These are phyloP conservation scores for Rhipidura dahli DNA, from an alignment of 2,113 vertebrate genomes.

Conservation along the genomic window DNA sequence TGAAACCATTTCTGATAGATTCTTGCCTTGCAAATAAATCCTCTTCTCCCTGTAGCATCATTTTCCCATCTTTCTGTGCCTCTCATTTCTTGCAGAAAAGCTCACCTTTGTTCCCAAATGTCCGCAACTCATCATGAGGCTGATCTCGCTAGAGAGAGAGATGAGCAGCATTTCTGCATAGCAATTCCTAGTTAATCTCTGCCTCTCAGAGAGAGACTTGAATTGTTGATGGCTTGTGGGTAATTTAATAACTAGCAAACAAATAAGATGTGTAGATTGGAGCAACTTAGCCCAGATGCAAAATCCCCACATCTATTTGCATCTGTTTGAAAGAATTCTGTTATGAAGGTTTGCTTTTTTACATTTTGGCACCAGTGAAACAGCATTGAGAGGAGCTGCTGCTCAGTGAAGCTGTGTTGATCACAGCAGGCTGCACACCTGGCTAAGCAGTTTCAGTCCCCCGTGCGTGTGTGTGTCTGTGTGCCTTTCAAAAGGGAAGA, in stretches of 20 bases:
- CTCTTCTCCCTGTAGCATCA: neutral
- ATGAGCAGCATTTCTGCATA: conserved; percentile 40
- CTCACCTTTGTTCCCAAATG: conserved; percentile 55
- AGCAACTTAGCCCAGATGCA: conserved; percentile 56
- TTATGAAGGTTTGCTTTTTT: conserved; percentile 20
- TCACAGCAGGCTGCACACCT: conserved; percentile 64
- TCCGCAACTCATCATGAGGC: conserved; percentile 13
- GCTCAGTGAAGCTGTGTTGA: conserved; percentile 37
- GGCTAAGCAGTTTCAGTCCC: conserved; percentile 56
- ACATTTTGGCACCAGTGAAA: neutral
- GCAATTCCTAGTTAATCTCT: conserved; percentile 64
- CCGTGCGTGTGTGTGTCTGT: neutral
- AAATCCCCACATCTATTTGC: conserved; percentile 44
- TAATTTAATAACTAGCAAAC: conserved; percentile 67
- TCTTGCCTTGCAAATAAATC: conserved; percentile 20
- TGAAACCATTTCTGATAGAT: conserved; percentile 3
- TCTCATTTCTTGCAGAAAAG: conserved; percentile 17
- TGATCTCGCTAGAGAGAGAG: conserved; percentile 1
- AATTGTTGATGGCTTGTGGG: conserved; percentile 57
- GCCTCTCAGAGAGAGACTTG: conserved; percentile 38
- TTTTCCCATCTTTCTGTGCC: neutral
- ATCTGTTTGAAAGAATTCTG: conserved; percentile 30
- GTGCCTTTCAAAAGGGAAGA: conserved; percentile 43
- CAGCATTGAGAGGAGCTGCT: neutral
- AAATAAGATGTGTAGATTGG: conserved; percentile 40